Base-by-base conservation (phyloP, 2,888 invertebrate genomes). In the Eubasilissa splendida region DNA sequence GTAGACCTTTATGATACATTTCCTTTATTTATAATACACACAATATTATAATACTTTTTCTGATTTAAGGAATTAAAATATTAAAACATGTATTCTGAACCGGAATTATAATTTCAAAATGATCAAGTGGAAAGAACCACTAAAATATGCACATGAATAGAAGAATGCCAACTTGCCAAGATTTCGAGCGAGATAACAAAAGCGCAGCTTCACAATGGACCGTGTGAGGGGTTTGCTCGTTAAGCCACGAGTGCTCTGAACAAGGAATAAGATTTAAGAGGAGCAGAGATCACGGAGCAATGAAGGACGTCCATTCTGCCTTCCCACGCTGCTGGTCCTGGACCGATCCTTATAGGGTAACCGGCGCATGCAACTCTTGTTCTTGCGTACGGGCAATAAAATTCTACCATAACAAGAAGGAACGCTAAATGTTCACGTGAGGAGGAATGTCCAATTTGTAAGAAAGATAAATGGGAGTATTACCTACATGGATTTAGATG, bases 251-350 rank as follows among this genome's bases (percentile, higher is more conserved):
- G 68, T 59, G 77, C 70, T 58, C 8, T 70, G 59, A 52, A 70
- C 77, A 63, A 76, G 58, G 66, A 68, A 77, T 68, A 59, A 22
- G 68, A 59, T 58, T 68, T 68, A 77, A 59, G 70, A 77, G 63
- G 50, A 76, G 66, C 59, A 59, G 70, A 56, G 70, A 70, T 59
- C 58, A 58, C 59, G 56, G 59, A 42, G 70, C 70, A 77, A 77
- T 77, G 60, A 82, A 82, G 82, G 79, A 79, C 79, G 82, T 60
- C 52, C 8, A 65, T 76, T 63, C 63, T 31, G 71, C 65, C 82
- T 82, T 82, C 82, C 79, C 82, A 82, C 82, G 82, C 82, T 79
- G 8, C 14, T 56, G 58, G 79, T 77, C 79, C 66, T 63, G 54
- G 71, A 77, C 65, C 60, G 76, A 76, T 73, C 82, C 82, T 73